Evolutionary conservation across 2,888 invertebrate species (phyloP), one percentile per base, ranked within the genome.

Genomic region (Sycophila texana): DNA sequence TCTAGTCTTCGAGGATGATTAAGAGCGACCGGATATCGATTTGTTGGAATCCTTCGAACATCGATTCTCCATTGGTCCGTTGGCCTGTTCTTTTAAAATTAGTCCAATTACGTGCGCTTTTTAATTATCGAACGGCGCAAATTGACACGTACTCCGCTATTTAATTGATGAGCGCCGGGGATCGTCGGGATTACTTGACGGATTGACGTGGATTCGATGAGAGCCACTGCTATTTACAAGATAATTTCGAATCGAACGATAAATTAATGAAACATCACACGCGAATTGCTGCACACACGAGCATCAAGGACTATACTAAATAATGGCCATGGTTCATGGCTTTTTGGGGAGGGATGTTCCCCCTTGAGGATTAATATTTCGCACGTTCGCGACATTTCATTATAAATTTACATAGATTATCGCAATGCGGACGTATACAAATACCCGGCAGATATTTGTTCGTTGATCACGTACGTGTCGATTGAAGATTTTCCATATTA

Each of bases 11-110:
- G 75, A 73, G 75, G 80, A 80, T 80, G 80, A 80, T 80, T 80
- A 80, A 80, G 76, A 80, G 80, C 80, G 76, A 76, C 22, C 80
- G 72, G 77, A 79, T 84, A 84, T 84, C 83, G 82, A 82, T 82
- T 83, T 80, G 77, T 72, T 49, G 73, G 70, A 81, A 84, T 82
- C 83, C 84, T 83, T 82, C 83, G 78, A 76, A 18, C 82, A 73
- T 79, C 22, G 77, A 73, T 75, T 82, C 74, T 78, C 74, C 61
- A 72, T 68, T 77, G 14, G 39, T 39, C 26, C 49, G 16, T 4
- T 67, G 12, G 7, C 51, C 16, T 18, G 18, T 63, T 63, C 47
- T 63, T n/a, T 39, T 18, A 4, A 39, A 18, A 39, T 63, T 10
- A 39, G 39, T 63, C n/a, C 39, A 63, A 63, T 63, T 18, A n/a